phyloP scores from a whole-genome alignment of 2,113 vertebrate species.

The Xiphophorus maculatus region DNA sequence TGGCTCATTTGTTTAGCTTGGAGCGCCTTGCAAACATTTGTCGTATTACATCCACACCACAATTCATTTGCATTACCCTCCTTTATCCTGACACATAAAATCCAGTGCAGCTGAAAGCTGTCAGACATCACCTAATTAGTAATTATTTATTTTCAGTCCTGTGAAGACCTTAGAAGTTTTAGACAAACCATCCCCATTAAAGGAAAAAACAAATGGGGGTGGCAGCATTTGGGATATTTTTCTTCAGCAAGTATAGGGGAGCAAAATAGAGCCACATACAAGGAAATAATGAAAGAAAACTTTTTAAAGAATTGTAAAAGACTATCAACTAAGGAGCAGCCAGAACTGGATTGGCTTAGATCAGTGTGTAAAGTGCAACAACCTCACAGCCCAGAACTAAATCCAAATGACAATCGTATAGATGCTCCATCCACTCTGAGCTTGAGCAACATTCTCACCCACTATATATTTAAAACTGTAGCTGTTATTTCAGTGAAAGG shows the following conservation, averaged over 20 bases:
- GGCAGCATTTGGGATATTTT: no score
- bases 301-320: not conserved
- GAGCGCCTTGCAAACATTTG: not conserved
- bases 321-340: no score
- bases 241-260: no score
- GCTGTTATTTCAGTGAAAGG: no score
- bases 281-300: not conserved
- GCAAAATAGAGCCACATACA: not conserved
- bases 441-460: no score
- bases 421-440: no score
- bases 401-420: no score
- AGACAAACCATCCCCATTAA: no score
- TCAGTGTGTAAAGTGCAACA: no score
- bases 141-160: not conserved
- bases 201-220: not conserved
- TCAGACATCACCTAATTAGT: not conserved
- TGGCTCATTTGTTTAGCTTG: not conserved
- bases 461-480: no score
- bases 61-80: not conserved
- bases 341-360: no score
- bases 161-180: not conserved
- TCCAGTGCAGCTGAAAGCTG: not conserved
- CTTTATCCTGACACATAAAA: not conserved
- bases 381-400: no score
- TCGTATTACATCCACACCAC: not conserved